Conservation (phyloP, 2,888 invertebrate species). For the Eugnorisma glareosa region DNA sequence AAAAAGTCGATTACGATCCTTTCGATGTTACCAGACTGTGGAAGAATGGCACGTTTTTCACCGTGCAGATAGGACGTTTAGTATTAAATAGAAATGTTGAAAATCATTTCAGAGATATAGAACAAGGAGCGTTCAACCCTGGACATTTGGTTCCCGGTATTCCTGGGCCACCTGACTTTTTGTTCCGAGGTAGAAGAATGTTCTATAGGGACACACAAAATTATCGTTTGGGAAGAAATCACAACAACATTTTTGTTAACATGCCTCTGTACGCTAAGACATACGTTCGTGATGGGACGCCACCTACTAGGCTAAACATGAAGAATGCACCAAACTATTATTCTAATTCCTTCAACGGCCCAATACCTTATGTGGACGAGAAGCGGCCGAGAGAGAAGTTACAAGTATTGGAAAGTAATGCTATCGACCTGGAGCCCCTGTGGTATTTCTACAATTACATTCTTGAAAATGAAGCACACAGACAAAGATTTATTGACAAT, state of each 20-base stretch:
- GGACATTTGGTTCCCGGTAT: constrained; percentile 82
- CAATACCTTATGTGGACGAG: constrained; percentile 70
- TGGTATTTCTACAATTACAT: constrained; percentile 92
- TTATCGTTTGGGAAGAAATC: constrained; percentile 72
- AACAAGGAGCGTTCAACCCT: constrained; percentile 88
- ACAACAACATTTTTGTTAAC: constrained; percentile 71
- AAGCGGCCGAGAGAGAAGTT: constrained; percentile 61
- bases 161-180: constrained; percentile 87
- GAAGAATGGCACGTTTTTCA: constrained; percentile 85
- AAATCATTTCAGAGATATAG: constrained; percentile 88
- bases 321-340: constrained; percentile 72
- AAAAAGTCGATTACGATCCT: constrained; percentile 80
- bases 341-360: constrained; percentile 74
- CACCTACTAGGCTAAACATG: constrained; percentile 70
- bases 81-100: constrained; percentile 86
- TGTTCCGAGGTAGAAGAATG: constrained; percentile 87
- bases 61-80: constrained; percentile 87
- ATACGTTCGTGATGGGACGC: constrained; percentile 70
- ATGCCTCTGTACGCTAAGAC: constrained; percentile 66
- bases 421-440: constrained; percentile 89
- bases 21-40: constrained; percentile 86
- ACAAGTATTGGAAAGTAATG: constrained; percentile 64
- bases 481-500: constrained; percentile 55
- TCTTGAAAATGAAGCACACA: constrained; percentile 89
- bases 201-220: constrained; percentile 90